Evolutionary conservation across 2,888 invertebrate genomes (phyloP).

Genomic region (Timema podura): DNA sequence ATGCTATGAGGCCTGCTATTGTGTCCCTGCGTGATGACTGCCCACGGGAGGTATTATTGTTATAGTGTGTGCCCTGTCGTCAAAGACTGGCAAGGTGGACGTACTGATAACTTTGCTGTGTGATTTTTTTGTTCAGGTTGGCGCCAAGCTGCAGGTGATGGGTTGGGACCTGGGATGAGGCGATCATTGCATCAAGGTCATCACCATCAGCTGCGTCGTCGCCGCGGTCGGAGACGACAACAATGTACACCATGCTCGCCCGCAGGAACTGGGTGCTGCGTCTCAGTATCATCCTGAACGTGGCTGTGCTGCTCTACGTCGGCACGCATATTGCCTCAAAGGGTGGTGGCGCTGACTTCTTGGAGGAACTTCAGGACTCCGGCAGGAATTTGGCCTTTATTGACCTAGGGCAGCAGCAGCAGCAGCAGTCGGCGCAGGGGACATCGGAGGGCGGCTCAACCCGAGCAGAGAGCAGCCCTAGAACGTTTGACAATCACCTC

Average conservation of each 20-base stretch:
- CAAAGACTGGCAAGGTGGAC: too few species aligned
- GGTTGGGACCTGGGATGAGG: too few species aligned
- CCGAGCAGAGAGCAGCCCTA: not conserved
- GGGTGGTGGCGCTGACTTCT: slow-evolving; percentile 32
- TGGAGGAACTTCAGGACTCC: slow-evolving; percentile 45
- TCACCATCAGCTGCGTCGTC: not conserved
- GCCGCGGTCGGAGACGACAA: not conserved
- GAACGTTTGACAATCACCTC: not conserved
- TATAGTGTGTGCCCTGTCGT: too few species aligned
- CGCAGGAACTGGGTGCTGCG: slow-evolving; percentile 68
- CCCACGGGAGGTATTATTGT: too few species aligned
- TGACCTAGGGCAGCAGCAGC: slow-evolving; percentile 34
- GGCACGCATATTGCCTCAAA: slow-evolving; percentile 57
- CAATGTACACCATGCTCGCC: slow-evolving; percentile 40
- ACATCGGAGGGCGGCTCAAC: not conserved
- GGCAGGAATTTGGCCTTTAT: slow-evolving; percentile 46
- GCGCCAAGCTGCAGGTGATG: too few species aligned
- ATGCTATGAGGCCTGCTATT: too few species aligned
- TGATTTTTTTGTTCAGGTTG: too few species aligned
- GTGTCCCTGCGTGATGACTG: too few species aligned
- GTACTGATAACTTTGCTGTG: too few species aligned
- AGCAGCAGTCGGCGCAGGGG: slow-evolving; percentile 15
- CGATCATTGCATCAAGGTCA: too few species aligned
- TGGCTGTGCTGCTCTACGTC: slow-evolving; percentile 66
- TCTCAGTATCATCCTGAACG: slow-evolving; percentile 69